A percentile compares a stretch with the other conserved stretches of the same genome.
Evolutionary conservation across 2,888 invertebrate genomes (phyloP).

Genomic region (Electrophaes corylata): DNA sequence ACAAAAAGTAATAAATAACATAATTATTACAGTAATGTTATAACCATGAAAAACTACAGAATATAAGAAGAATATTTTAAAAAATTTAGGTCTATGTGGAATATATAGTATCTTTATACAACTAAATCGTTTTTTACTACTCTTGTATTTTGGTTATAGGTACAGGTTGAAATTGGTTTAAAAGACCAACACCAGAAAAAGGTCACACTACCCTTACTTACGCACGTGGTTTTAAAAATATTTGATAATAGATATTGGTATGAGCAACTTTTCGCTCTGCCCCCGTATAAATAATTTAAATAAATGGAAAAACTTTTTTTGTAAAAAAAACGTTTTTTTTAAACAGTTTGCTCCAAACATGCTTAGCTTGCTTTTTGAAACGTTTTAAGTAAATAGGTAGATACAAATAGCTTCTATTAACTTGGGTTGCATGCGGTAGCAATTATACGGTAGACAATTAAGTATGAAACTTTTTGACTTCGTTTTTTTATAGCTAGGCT

Average conservation of each 20-base stretch:
- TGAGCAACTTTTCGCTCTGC: too few relatives aligned
- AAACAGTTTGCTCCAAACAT: conserved; percentile 33
- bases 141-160: too few relatives aligned
- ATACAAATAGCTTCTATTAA: conserved; percentile 24
- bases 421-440: conserved; percentile 32
- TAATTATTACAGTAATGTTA: not conserved
- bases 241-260: too few relatives aligned
- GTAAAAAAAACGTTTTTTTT: not conserved
- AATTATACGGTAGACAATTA: conserved; percentile 2
- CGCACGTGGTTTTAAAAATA: not conserved
- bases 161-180: too few relatives aligned
- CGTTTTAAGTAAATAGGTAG: conserved; percentile 12
- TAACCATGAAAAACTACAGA: too few relatives aligned
- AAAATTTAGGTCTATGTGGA: too few relatives aligned
- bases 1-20: not conserved
- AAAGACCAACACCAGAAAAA: too few relatives aligned
- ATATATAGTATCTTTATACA: too few relatives aligned
- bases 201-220: too few relatives aligned
- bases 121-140: too few relatives aligned
- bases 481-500: not conserved
- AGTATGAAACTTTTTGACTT: not conserved
- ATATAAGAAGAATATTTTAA: too few relatives aligned
- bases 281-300: too few relatives aligned
- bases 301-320: not conserved
- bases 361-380: conserved; percentile 9